Evolutionary conservation across 2,888 invertebrate genomes (phyloP), one percentile per base, ranked within the genome.

Genomic region (Rhabditoides inermis): DNA sequence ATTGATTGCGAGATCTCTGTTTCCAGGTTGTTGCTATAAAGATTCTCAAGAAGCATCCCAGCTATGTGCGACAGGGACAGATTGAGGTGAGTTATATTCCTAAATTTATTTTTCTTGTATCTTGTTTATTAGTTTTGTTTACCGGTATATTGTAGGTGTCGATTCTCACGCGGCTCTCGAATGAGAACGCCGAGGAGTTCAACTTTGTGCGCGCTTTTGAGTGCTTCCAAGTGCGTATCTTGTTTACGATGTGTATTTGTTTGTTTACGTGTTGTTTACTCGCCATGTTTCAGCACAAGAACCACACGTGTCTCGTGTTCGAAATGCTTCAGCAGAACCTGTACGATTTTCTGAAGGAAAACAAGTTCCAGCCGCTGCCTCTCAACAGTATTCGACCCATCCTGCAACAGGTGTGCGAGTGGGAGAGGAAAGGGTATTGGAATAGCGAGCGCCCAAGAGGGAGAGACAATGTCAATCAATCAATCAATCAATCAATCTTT

Each of bases 21-120:
- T n/a, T n/a, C n/a, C n/a, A n/a, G n/a, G 95, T 99, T 78, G 95
- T 98, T 76, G 98, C 98, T 78, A 98, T 99, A 80, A 99, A 99
- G 83, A 99, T 99, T 79, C 83, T 99, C 58, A 99, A 99, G 83
- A 99, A 99, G 83, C 98, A 99, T 82, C 98, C 98, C 67, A 95
- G 94, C 73, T 99, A 99, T 82, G 95, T 95, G 68, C 86, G 98
- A 76, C 98, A 98, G 83, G 98, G 98, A 71, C 98, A 99, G 83
- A 98, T 99, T 81, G 98, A 99, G 85, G 95, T 91, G 63, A 10
- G 7, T 12, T 28, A n/a, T n/a, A 10, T 26, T 49, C 27, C 10
- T 10, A 25, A 15, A 25, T 25, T 44, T 20, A 20, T n/a, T 40
- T 63, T 79, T 80, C 53, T 55, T 68, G 37, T 10, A 18, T 30